phyloP scores from a whole-genome alignment of 2,888 invertebrate genomes.

The Clepsis dumicolana region DNA sequence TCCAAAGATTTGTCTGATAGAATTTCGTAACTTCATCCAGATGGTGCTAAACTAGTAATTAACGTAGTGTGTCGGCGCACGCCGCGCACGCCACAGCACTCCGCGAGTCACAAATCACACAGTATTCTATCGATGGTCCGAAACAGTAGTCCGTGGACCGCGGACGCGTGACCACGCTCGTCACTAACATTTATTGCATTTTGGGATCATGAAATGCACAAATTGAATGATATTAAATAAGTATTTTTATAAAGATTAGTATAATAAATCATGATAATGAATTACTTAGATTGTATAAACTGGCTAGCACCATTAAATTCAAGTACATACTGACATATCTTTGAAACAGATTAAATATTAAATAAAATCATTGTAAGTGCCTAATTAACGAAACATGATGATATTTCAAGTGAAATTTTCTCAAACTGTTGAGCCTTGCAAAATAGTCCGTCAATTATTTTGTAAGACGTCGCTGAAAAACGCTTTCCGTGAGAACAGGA shows the following conservation, averaged over 20 bases:
- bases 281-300: background rate
- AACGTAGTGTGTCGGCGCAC: conserved; percentile 5
- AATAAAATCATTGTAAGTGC: too few relatives aligned
- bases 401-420: background rate
- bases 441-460: too few relatives aligned
- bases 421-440: too few relatives aligned
- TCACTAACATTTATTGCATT: conserved; percentile 23
- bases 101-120: conserved; percentile 49
- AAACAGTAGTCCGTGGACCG: background rate
- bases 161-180: background rate
- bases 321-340: background rate
- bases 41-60: conserved; percentile 77
- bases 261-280: conserved; percentile 1
- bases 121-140: background rate
- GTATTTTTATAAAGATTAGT: conserved; percentile 43
- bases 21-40: conserved; percentile 69
- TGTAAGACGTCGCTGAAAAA: too few relatives aligned
- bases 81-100: background rate
- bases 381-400: background rate
- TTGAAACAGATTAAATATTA: background rate
- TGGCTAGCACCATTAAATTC: background rate
- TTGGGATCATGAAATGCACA: conserved; percentile 43
- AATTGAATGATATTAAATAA: conserved; percentile 16
- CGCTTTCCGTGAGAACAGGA: too few relatives aligned
- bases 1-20: conserved; percentile 64